Conservation (phyloP, 1,140 invertebrate species). For the Palaemon carinicauda region DNA sequence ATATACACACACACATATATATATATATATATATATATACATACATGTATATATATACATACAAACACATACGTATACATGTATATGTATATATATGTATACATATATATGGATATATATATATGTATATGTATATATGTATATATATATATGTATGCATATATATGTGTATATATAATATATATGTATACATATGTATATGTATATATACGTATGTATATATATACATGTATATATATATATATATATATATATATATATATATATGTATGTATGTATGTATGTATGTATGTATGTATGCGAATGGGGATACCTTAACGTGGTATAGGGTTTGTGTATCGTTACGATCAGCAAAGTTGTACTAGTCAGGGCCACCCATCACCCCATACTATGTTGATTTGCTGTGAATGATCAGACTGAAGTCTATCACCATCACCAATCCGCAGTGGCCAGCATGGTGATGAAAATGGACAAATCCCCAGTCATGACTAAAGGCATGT, state of each 20-base stretch:
- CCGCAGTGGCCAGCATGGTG: too few relatives aligned
- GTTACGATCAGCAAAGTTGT: too few relatives aligned
- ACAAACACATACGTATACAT: neutral
- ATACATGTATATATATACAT: neutral
- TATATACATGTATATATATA: neutral
- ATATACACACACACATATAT: neutral
- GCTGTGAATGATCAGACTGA: too few relatives aligned
- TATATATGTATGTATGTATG: neutral
- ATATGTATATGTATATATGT: neutral
- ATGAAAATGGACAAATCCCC: too few relatives aligned
- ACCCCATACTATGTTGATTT: too few relatives aligned
- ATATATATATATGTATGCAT: neutral
- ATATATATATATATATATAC: neutral
- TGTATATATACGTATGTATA: neutral
- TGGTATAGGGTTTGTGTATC: too few relatives aligned
- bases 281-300: neutral
- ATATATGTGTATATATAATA: neutral
- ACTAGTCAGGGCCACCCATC: too few relatives aligned
- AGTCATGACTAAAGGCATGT: too few relatives aligned
- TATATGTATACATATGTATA: neutral
- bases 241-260: slow-evolving; percentile 2
- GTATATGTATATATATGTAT: neutral
- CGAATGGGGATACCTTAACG: too few relatives aligned
- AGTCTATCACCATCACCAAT: too few relatives aligned
- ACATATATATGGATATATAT: neutral